Evolutionary conservation across 2,797 vertebrate species (phyloP).

Genomic region (Sebastes minor): DNA sequence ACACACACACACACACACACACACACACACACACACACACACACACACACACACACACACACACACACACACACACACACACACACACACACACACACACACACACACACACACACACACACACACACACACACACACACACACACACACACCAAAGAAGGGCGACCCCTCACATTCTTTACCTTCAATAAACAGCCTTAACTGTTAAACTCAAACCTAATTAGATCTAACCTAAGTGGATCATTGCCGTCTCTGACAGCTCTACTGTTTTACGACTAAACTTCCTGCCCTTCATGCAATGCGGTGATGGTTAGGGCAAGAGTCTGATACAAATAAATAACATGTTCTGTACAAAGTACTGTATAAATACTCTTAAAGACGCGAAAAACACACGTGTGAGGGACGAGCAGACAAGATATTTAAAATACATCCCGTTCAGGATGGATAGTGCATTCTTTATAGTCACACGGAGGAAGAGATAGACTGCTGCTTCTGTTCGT

Average conservation of each 20-base stretch:
- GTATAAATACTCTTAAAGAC: constrained; percentile 58
- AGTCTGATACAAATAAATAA: constrained; percentile 55
- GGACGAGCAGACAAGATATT: constrained; percentile 26
- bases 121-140: neutral
- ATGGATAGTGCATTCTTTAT: constrained; percentile 61
- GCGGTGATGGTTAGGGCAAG: constrained; percentile 1
- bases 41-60: neutral
- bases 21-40: too few relatives aligned
- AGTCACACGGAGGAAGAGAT: constrained; percentile 40
- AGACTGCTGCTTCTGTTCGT: constrained; percentile 26
- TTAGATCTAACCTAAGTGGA: constrained; percentile 12
- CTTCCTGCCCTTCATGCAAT: constrained; percentile 35
- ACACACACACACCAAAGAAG: neutral
- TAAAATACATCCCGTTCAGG: constrained; percentile 35
- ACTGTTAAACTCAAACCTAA: constrained; percentile 13
- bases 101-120: neutral
- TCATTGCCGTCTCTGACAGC: constrained; percentile 20
- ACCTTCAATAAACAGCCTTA: constrained; percentile 1
- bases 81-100: neutral
- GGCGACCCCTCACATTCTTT: constrained; percentile 9
- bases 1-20: too few relatives aligned
- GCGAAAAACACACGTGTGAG: neutral
- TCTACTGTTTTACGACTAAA: neutral
- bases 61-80: neutral
- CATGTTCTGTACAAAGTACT: constrained; percentile 49